Evolutionary conservation across 2,113 vertebrate genomes (phyloP), one percentile per base, ranked within the genome.

Genomic region (Mola mola): DNA sequence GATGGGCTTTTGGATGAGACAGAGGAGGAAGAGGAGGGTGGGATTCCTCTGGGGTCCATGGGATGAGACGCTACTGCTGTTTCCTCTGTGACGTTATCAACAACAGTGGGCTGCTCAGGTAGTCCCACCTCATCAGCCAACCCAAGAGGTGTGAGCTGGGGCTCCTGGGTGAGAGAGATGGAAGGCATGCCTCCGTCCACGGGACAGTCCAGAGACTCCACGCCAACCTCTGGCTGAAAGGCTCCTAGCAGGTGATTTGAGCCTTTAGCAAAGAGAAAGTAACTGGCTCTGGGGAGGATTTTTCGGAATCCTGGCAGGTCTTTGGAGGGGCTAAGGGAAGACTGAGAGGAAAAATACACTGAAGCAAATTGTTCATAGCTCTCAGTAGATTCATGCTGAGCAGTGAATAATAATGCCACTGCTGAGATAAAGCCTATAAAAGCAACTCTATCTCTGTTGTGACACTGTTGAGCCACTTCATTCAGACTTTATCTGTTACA

Each of bases 271-370:
- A 98, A 88, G 53, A 99, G 88, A 25, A 97, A 91, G 4, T 95
- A 98, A 76, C 93, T 94, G 0, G 95, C 93, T 82, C 97, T 94
- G 34, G 97, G 97, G 8, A 97, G 94, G 79, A 99, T 99, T 91
- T 95, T 98, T 28, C 97, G 94, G 83, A 98, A 99, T 52, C 97
- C 97, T 62, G 97, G 96, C 68, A 97, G 88, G 67, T 98, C 94
- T 50, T 94, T 92, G 24, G 90, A 88, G 15, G 87, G 73, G 29
- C 67, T 72, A 40, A 58, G 50, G 26, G 72, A 82, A 1, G 67
- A 72, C 90, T 92, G 66, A 25, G 8, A 43, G 12, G 61, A 40
- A 10, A 73, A 37, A 6, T 17, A 70, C 3, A 66, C 46, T 31
- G 1, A 0, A 8, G 57, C 2, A 55, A n/a, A 34, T 8, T 33